These are phyloP conservation scores for Spodoptera picta DNA, from an alignment of 2,888 invertebrate species.

Conservation along the genomic window DNA sequence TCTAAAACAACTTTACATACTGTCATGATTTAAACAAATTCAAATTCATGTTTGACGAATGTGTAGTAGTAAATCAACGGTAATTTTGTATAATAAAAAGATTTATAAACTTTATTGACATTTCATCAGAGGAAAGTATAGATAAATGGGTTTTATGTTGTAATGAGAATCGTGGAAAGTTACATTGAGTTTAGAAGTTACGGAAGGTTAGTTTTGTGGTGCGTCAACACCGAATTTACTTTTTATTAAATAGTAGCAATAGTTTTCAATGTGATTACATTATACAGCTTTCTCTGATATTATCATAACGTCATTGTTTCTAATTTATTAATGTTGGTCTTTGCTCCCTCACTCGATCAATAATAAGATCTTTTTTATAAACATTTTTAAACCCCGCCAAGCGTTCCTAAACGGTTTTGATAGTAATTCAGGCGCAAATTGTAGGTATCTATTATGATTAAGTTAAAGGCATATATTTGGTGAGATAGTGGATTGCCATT, in stretches of 20 bases:
- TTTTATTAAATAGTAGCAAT: no score
- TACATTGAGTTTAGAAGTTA: conserved; percentile 33
- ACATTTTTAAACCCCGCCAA: no score
- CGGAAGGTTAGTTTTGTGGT: conserved; percentile 9
- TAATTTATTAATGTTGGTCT: no score
- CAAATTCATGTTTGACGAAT: conserved; percentile 40
- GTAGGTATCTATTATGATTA: conserved; percentile 3
- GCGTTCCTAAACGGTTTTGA: no score
- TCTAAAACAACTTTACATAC: conserved; percentile 48
- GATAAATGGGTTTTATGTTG: conserved; percentile 44
- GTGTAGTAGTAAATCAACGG: conserved; percentile 36
- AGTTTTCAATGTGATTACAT: no score
- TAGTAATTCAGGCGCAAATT: no score
- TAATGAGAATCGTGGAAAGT: conserved; percentile 35
- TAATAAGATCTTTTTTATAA: no score
- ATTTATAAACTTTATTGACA: conserved; percentile 51
- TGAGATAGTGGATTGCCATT: conserved; percentile 30
- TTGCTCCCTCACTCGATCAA: no score
- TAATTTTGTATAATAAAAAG: conserved; percentile 53
- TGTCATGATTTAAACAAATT: conserved; percentile 26
- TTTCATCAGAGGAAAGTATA: conserved; percentile 54
- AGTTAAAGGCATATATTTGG: conserved; percentile 24
- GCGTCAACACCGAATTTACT: no score
- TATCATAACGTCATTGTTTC: no score
- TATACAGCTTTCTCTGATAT: no score